Evolutionary conservation across 1,140 invertebrate genomes (phyloP).

Genomic region (Drosophila varians): DNA sequence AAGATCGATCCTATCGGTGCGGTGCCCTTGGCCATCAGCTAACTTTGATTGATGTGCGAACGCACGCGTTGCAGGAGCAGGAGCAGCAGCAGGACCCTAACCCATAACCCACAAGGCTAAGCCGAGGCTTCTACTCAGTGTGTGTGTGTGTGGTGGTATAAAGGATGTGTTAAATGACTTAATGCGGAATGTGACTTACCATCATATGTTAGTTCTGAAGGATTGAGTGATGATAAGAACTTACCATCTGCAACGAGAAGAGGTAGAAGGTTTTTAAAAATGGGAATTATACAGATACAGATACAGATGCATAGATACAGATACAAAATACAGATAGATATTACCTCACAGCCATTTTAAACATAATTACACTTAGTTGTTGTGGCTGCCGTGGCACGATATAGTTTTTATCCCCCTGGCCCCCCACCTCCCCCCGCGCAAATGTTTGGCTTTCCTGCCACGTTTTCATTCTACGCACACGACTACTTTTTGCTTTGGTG

Average conservation of each 20-base stretch:
- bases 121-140: conserved; percentile 13
- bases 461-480: conserved; percentile 3
- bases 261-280: too few relatives aligned
- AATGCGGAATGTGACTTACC: conserved; percentile 83
- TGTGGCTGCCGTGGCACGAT: conserved; percentile 17
- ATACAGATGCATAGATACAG: too few relatives aligned
- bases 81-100: too few relatives aligned
- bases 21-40: conserved; percentile 20
- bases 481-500: conserved; percentile 27
- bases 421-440: conserved; percentile 1
- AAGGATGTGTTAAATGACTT: conserved; percentile 74
- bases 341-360: too few relatives aligned
- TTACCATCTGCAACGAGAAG: conserved; percentile 80
- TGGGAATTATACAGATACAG: too few relatives aligned
- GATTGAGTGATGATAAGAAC: conserved; percentile 84
- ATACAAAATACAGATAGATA: too few relatives aligned
- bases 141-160: too few relatives aligned
- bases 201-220: conserved; percentile 84
- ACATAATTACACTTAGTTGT: conserved; percentile 50
- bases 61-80: conserved; percentile 27
- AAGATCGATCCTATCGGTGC: conserved; percentile 28
- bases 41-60: conserved; percentile 75
- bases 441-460: conserved; percentile 30
- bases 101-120: too few relatives aligned
- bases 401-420: conserved; percentile 29